These are phyloP conservation scores for Gyrodactylus salaris DNA, from an alignment of 1,140 invertebrate species.

Conservation along the genomic window DNA sequence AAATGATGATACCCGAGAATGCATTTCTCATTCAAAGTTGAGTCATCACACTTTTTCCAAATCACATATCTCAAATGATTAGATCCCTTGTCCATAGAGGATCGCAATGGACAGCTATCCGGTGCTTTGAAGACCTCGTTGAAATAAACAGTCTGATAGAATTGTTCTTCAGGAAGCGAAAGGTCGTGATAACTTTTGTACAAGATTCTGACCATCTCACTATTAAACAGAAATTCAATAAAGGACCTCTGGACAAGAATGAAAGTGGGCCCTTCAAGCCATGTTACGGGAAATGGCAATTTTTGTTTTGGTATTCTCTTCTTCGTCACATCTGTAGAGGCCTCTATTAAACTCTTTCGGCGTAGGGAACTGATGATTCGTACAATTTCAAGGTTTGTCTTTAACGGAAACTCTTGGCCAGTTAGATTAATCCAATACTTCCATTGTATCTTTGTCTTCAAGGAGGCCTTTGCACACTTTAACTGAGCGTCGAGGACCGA, in stretches of 20 bases:
- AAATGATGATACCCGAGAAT: constrained; percentile 14
- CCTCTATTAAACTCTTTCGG: background rate
- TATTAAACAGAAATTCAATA: constrained; percentile 8
- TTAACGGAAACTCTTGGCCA: constrained; percentile 13
- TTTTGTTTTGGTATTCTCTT: background rate
- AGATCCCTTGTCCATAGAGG: background rate
- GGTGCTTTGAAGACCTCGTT: constrained; percentile 9
- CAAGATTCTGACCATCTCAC: constrained; percentile 2
- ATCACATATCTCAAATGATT: constrained; percentile 6
- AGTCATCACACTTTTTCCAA: too few species aligned
- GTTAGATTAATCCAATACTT: constrained; percentile 13
- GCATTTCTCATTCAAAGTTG: too few species aligned
- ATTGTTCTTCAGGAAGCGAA: constrained; percentile 10
- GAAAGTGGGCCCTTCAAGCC: constrained; percentile 7
- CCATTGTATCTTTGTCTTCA: constrained; percentile 10
- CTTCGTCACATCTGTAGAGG: background rate
- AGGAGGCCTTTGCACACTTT: background rate
- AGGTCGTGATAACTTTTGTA: background rate
- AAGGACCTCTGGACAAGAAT: constrained; percentile 1
- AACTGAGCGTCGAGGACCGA: constrained; percentile 3
- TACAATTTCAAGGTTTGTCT: constrained; percentile 15
- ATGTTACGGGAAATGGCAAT: background rate
- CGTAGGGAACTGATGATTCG: constrained; percentile 12
- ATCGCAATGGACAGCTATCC: constrained; percentile 8
- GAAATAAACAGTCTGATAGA: constrained; percentile 10